These are phyloP conservation scores for Channallabes apus DNA, from an alignment of 2,797 vertebrate genomes.

Conservation along the genomic window DNA sequence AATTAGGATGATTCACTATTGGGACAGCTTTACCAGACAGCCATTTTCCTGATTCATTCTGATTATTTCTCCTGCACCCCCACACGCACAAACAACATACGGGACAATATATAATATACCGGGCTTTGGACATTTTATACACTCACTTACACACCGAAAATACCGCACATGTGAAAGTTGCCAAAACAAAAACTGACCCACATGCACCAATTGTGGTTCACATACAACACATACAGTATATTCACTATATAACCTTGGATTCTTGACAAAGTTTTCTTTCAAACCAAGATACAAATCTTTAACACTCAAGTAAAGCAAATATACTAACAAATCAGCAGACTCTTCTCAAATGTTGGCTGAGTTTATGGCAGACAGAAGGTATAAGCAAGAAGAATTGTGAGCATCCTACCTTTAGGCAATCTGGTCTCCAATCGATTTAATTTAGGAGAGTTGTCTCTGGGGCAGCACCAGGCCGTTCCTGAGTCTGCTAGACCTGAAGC, in stretches of 20 bases:
- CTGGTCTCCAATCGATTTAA: conserved; percentile 55
- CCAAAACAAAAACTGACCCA: neutral
- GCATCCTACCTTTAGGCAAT: conserved; percentile 68
- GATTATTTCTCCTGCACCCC: no score
- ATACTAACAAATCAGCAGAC: neutral
- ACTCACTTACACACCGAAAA: no score
- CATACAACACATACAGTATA: neutral
- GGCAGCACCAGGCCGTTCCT: conserved; percentile 57
- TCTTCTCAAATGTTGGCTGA: neutral
- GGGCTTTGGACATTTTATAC: no score
- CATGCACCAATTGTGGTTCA: neutral
- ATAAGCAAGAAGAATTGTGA: neutral
- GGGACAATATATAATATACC: no score
- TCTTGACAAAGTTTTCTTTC: neutral
- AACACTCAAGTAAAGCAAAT: neutral
- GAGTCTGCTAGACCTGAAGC: conserved; percentile 60
- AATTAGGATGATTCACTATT: no score
- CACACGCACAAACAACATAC: no score
- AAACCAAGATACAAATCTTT: neutral
- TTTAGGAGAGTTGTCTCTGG: conserved; percentile 61
- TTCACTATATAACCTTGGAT: neutral
- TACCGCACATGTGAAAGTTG: neutral
- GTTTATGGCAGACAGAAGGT: neutral
- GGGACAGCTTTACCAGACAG: no score
- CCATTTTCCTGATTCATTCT: no score